Evolutionary conservation across 1,140 invertebrate genomes (phyloP), one percentile per base, ranked within the genome.

Genomic region (Bombyx mori): DNA sequence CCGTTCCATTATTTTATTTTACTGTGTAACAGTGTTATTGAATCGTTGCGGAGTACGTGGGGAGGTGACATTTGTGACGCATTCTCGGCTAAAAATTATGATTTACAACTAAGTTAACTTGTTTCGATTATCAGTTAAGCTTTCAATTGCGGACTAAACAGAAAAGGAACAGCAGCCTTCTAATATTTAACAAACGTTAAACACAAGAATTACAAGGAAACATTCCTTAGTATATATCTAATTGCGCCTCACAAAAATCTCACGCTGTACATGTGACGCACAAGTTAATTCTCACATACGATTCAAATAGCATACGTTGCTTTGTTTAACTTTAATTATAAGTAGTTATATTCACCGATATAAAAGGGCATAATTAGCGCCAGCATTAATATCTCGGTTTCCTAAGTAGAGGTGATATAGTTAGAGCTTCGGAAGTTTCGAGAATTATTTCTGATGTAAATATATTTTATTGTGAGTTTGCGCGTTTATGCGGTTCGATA

Each of bases 271-370:
- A 68, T 73, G 63, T 69, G 72, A 79, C 73, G 79, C 80, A 82
- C 79, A 77, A 76, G 63, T 62, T 65, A 63, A 71, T 71, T 69
- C 75, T 73, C 73, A 82, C 75, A 64, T 63, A 68, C 60, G 60
- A 67, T 75, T 79, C 72, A 71, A 71, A 79, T 79, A 83, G 76
- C 77, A 79, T 80, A 77, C 65, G 71, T 81, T 77, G 80, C 80
- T 83, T 84, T 79, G 65, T 79, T 83, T 74, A 75, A 35, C 77
- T 80, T 82, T 83, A 79, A 81, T 76, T 77, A 77, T 81, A 83
- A 81, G 77, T 87, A 87, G 80, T 77, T 62, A 75, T 74, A 77
- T 79, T 72, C 72, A 77, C 76, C 73, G 72, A 76, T 73, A 35
- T 2, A 69, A 62, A 67, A 70, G 54, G 69, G 71, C 61, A 71